These are phyloP conservation scores for Battus philenor DNA, from an alignment of 1,140 invertebrate species.

Conservation along the genomic window DNA sequence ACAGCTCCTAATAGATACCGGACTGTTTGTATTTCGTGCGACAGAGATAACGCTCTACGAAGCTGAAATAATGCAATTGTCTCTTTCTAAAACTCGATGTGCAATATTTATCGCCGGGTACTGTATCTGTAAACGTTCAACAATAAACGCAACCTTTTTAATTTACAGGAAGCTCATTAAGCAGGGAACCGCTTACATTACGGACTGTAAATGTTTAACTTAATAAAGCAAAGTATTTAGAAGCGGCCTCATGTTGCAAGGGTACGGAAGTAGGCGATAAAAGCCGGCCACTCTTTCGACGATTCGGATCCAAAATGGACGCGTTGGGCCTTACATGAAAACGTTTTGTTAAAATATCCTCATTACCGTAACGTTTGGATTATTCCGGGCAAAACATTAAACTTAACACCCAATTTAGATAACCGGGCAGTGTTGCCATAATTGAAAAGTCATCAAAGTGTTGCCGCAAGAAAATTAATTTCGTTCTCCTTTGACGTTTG, in stretches of 20 bases:
- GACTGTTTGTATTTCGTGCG: too few relatives aligned
- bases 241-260: neutral
- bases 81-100: too few relatives aligned
- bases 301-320: slow-evolving; percentile 2
- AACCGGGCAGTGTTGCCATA: neutral
- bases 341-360: slow-evolving; percentile 7
- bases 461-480: slow-evolving; percentile 8
- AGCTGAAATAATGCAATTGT: too few relatives aligned
- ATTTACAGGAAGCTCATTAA: too few relatives aligned
- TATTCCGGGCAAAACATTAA: slow-evolving; percentile 8
- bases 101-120: too few relatives aligned
- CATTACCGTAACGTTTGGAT: slow-evolving; percentile 11
- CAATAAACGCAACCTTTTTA: too few relatives aligned
- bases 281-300: slow-evolving; percentile 1
- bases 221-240: slow-evolving; percentile 6
- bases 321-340: slow-evolving; percentile 7
- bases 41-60: too few relatives aligned
- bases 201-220: slow-evolving; percentile 4
- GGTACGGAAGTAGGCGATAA: slow-evolving; percentile 16
- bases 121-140: too few relatives aligned
- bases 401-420: slow-evolving; percentile 8
- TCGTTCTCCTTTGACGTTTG: slow-evolving; percentile 3
- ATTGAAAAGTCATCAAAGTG: too few relatives aligned
- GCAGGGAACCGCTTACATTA: too few relatives aligned
- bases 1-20: too few relatives aligned